Evolutionary conservation across 2,888 invertebrate genomes (phyloP).

Genomic region (Cryptophagus acutangulus): DNA sequence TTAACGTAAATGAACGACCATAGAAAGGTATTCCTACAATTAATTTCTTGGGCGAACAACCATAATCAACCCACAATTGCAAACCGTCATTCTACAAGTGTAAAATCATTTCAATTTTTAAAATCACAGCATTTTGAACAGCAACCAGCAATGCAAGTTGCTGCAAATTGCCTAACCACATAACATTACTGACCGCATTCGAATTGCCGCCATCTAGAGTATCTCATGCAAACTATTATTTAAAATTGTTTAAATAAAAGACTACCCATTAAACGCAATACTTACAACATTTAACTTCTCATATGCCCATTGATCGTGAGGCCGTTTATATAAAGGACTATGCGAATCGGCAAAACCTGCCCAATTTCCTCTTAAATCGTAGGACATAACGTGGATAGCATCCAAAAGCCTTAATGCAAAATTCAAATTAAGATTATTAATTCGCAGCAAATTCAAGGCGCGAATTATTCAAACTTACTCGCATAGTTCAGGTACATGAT

Average conservation of each 20-base stretch:
- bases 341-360: constrained; percentile 87
- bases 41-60: constrained; percentile 80
- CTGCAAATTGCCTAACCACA: too few relatives aligned
- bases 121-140: too few relatives aligned
- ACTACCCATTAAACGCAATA: constrained; percentile 28
- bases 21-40: constrained; percentile 88
- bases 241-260: too few relatives aligned
- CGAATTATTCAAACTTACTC: constrained; percentile 55
- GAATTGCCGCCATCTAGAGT: too few relatives aligned
- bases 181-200: too few relatives aligned
- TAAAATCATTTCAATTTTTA: too few relatives aligned
- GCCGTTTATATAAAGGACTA: constrained; percentile 78
- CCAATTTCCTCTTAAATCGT: constrained; percentile 84
- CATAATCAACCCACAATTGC: constrained; percentile 82
- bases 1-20: constrained; percentile 78
- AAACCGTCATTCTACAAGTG: constrained; percentile 75
- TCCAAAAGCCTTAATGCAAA: constrained; percentile 61
- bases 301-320: constrained; percentile 85
- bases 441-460: not conserved
- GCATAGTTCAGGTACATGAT: constrained; percentile 85
- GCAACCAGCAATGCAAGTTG: too few relatives aligned
- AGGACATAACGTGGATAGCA: constrained; percentile 82
- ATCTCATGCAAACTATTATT: too few relatives aligned
- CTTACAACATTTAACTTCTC: constrained; percentile 85
- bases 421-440: not conserved